A percentile compares a stretch with the other conserved stretches of the same genome.
Conservation (phyloP, 2,797 vertebrate species). For the Carduelis carduelis region DNA sequence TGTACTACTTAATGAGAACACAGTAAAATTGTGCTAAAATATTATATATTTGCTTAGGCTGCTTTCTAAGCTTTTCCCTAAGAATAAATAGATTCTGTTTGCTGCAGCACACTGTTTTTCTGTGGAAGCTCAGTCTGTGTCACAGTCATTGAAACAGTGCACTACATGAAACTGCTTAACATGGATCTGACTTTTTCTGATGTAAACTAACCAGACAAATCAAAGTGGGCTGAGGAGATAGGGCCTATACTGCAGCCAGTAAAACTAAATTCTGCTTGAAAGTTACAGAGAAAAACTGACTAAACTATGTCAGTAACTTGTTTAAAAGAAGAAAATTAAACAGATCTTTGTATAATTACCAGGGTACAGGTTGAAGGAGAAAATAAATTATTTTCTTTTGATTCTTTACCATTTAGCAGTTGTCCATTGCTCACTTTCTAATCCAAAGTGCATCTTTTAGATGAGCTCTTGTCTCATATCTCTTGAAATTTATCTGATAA, state of each 20-base stretch:
- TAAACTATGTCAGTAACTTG: not conserved
- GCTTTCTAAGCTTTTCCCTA: not conserved
- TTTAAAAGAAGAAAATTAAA: not conserved
- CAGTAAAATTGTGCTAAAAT: not conserved
- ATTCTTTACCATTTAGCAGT: slow-evolving; percentile 8
- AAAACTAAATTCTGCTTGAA: not conserved
- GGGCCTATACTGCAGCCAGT: not conserved
- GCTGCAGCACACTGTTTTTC: not conserved
- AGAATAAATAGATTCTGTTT: not conserved
- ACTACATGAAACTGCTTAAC: not conserved
- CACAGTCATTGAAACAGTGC: not conserved
- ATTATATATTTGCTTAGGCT: not conserved
- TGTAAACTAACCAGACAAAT: not conserved
- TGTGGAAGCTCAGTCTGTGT: not conserved
- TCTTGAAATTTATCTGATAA: slow-evolving; percentile 57
- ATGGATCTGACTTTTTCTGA: not conserved
- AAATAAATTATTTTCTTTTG: not conserved
- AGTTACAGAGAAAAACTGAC: not conserved
- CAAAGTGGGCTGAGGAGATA: not conserved
- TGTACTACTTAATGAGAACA: not conserved
- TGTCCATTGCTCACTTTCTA: slow-evolving; percentile 5
- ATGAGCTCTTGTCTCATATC: slow-evolving; percentile 20
- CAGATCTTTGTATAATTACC: not conserved
- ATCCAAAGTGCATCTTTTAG: slow-evolving; percentile 56
- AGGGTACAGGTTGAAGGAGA: not conserved